Conservation (phyloP, 2,113 vertebrate genomes). For the Hemiscyllium ocellatum region DNA sequence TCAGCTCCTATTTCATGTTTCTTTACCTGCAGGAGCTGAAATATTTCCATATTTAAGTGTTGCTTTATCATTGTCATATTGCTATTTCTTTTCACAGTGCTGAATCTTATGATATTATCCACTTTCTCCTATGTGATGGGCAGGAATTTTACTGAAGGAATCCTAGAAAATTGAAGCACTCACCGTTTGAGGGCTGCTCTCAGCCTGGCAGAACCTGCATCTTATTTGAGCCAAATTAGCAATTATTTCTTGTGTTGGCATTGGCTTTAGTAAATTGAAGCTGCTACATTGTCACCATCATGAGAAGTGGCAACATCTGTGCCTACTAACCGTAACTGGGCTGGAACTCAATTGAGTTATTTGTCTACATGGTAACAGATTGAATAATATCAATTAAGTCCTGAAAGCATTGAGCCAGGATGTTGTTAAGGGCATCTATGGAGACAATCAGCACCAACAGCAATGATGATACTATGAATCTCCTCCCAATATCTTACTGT, state of each 20-base stretch:
- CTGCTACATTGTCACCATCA: neutral
- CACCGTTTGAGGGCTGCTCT: neutral
- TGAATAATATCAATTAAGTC: neutral
- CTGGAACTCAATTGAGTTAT: neutral
- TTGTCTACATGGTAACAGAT: neutral
- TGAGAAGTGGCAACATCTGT: neutral
- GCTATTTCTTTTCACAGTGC: neutral
- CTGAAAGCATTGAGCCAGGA: neutral
- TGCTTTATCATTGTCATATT: neutral
- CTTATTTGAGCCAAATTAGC: neutral
- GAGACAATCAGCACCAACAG: neutral
- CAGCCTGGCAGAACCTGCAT: neutral
- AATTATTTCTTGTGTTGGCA: neutral
- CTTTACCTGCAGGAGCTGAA: neutral
- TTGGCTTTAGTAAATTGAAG: neutral
- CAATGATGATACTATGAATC: neutral
- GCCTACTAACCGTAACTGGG: neutral
- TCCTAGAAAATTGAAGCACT: neutral
- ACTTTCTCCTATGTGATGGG: neutral
- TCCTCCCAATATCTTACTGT: neutral
- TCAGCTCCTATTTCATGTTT: too few relatives aligned
- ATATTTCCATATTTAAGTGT: neutral
- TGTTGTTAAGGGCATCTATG: neutral
- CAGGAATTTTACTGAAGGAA: neutral
- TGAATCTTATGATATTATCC: neutral